phyloP scores from a whole-genome alignment of 2,113 vertebrate species.

The Colinus virginianus region DNA sequence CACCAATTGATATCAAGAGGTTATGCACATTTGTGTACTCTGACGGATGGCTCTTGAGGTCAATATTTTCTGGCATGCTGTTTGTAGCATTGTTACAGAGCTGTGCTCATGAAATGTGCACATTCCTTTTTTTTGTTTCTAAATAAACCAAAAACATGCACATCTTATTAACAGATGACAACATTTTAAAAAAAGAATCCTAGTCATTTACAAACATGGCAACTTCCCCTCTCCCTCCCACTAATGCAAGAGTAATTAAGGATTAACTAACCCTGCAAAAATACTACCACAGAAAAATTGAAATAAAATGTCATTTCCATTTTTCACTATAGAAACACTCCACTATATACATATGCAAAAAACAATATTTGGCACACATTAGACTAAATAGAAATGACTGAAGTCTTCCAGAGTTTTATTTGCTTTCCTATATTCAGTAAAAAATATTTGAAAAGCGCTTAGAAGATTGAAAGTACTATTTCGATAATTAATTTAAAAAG shows the following conservation, averaged over 20 bases:
- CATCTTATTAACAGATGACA: not conserved
- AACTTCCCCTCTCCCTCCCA: not conserved
- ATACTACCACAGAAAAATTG: not conserved
- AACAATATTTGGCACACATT: not conserved
- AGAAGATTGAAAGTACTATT: not conserved
- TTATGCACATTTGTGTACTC: accelerated
- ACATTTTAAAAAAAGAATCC: not conserved
- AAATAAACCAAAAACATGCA: not conserved
- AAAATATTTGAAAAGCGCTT: not conserved
- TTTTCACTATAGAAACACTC: not conserved
- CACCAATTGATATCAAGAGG: not conserved
- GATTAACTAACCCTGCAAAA: not conserved
- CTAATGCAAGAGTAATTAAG: not conserved
- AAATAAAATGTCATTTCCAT: not conserved
- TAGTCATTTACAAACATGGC: not conserved
- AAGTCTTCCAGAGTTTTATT: not conserved
- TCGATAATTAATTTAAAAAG: not conserved
- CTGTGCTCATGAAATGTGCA: not conserved
- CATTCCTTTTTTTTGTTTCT: not conserved
- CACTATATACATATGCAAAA: not conserved
- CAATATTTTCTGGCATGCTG: not conserved
- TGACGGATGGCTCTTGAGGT: not conserved
- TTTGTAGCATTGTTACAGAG: not conserved
- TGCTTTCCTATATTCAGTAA: not conserved
- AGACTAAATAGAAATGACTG: not conserved